phyloP scores from a whole-genome alignment of 1,140 invertebrate species.

The Conus ventricosus region DNA sequence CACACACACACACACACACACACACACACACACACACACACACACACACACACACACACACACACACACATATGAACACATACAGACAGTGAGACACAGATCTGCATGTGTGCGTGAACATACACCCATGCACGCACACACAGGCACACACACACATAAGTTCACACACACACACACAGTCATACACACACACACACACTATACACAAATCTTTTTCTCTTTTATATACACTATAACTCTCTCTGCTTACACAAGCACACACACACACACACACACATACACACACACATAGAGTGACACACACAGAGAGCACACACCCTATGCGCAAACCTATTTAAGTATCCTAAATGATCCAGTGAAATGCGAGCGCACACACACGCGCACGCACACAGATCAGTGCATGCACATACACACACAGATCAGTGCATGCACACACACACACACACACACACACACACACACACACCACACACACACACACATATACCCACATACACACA shows the following conservation, averaged over 20 bases:
- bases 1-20: conserved; percentile 3
- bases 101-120: too few species aligned
- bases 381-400: neutral
- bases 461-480: conserved; percentile 2
- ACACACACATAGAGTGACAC: neutral
- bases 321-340: too few species aligned
- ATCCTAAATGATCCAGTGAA: too few species aligned
- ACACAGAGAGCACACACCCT: too few species aligned
- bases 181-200: too few species aligned
- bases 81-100: neutral
- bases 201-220: too few species aligned
- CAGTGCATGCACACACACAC: neutral
- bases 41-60: neutral
- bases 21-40: neutral
- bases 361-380: neutral
- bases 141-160: too few species aligned
- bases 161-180: too few species aligned
- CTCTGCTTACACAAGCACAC: too few species aligned
- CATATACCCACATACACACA: neutral
- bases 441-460: neutral
- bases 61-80: neutral
- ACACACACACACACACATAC: neutral
- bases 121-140: too few species aligned
- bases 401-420: neutral
- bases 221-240: too few species aligned